Conservation (phyloP, 2,888 invertebrate genomes). For the Ctena decussata region DNA sequence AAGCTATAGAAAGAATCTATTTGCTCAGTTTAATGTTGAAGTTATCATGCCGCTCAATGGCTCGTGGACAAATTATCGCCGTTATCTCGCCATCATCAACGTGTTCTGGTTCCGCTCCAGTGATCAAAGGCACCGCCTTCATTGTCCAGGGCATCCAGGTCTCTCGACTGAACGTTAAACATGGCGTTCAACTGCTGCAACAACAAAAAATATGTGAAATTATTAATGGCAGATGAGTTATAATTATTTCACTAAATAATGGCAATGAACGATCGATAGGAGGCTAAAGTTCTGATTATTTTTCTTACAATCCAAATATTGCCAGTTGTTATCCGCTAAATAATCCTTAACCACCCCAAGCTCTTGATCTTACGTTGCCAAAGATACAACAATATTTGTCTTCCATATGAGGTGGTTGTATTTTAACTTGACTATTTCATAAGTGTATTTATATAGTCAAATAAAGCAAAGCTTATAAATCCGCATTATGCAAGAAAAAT, state of each 20-base stretch:
- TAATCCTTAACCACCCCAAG: not conserved
- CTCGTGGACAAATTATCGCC: constrained; percentile 8
- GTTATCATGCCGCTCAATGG: not conserved
- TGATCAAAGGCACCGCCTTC: not conserved
- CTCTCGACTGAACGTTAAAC: not conserved
- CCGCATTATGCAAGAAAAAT: constrained; percentile 9
- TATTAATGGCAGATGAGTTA: not conserved
- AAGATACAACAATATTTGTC: not conserved
- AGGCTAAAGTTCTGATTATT: not conserved
- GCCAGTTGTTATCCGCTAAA: not conserved
- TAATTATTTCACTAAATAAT: not conserved
- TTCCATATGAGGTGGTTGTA: constrained; percentile 1
- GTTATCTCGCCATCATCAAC: not conserved
- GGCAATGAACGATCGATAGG: not conserved
- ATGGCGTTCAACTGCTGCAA: not conserved
- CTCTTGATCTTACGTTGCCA: constrained; percentile 1
- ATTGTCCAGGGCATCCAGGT: not conserved
- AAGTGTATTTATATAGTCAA: not conserved
- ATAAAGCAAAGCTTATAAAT: constrained; percentile 8
- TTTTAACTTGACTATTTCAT: not conserved
- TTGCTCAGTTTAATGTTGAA: constrained; percentile 8
- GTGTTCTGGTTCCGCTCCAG: not conserved
- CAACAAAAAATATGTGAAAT: not conserved
- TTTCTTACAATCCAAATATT: not conserved
- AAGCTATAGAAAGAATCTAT: constrained; percentile 13